These are phyloP conservation scores for Poecilia picta DNA, from an alignment of 2,797 vertebrate species.

Conservation along the genomic window DNA sequence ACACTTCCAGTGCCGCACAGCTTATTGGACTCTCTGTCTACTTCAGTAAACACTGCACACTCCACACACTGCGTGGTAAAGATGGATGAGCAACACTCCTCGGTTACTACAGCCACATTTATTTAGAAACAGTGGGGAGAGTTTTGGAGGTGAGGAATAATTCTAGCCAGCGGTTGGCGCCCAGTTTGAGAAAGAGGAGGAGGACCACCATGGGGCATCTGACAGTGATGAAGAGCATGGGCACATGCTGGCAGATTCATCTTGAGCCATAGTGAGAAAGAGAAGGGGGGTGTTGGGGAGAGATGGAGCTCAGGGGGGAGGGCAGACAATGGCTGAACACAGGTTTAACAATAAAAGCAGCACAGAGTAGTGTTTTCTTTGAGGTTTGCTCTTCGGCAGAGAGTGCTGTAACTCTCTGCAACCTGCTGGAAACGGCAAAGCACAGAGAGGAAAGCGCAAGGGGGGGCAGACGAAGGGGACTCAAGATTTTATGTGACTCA, in stretches of 20 bases:
- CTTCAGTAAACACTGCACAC: constrained; percentile 66
- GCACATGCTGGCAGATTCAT: constrained; percentile 87
- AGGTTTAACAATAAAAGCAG: constrained; percentile 75
- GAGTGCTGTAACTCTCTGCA: constrained; percentile 53
- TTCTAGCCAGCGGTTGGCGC: constrained; percentile 89
- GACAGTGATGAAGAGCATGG: constrained; percentile 88
- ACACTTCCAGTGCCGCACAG: constrained; percentile 43
- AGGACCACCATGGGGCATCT: constrained; percentile 86
- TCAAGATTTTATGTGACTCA: constrained; percentile 55
- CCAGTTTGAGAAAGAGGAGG: constrained; percentile 85
- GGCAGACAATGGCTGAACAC: constrained; percentile 71
- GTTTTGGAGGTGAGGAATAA: constrained; percentile 88
- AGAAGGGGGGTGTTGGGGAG: constrained; percentile 29
- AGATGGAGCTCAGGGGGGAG: constrained; percentile 49
- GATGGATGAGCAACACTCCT: constrained; percentile 88
- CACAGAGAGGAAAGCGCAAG: constrained; percentile 6
- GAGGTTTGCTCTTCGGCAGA: constrained; percentile 62
- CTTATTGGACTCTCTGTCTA: constrained; percentile 71
- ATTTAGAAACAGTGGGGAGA: constrained; percentile 91
- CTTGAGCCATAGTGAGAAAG: constrained; percentile 71
- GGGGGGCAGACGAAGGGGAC: constrained; percentile 25
- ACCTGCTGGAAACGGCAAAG: constrained; percentile 49
- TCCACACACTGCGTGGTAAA: constrained; percentile 67
- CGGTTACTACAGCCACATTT: constrained; percentile 86
- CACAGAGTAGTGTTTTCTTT: constrained; percentile 65